Evolutionary conservation across 2,888 invertebrate species (phyloP).

Genomic region (Flexamia atlantica): DNA sequence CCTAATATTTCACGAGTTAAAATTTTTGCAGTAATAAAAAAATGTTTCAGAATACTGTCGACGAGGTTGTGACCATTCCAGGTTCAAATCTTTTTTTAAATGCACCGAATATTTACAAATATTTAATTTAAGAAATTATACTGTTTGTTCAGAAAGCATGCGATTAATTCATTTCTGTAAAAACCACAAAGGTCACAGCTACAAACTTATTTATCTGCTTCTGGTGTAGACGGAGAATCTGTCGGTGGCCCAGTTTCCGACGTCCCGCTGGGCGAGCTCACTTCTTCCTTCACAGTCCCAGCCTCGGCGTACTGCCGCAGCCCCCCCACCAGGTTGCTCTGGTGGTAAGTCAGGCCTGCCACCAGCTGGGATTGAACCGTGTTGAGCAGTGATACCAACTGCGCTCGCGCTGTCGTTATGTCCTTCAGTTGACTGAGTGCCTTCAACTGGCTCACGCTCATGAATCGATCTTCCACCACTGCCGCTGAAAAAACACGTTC

Average conservation of each 20-base stretch:
- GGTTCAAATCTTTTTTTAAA: too few species aligned
- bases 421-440: slow-evolving; percentile 82
- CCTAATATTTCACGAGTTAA: too few species aligned
- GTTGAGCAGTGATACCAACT: slow-evolving; percentile 83
- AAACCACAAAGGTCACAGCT: neutral
- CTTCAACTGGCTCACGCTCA: slow-evolving; percentile 84
- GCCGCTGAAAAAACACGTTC: slow-evolving; percentile 77
- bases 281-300: neutral
- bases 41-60: too few species aligned
- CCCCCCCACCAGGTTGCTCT: slow-evolving; percentile 82
- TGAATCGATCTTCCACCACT: slow-evolving; percentile 83
- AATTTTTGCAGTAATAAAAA: too few species aligned
- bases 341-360: slow-evolving; percentile 82
- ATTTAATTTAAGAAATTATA: too few species aligned
- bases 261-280: neutral
- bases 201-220: neutral
- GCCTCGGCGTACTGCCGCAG: slow-evolving; percentile 75
- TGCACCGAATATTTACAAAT: too few species aligned
- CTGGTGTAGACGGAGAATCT: neutral
- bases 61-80: too few species aligned
- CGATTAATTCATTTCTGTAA: neutral
- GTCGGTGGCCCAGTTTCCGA: neutral
- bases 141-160: too few species aligned
- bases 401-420: slow-evolving; percentile 81
- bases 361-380: slow-evolving; percentile 82